Base-by-base conservation (phyloP, 2,797 vertebrate species). In the Cygnus olor region DNA sequence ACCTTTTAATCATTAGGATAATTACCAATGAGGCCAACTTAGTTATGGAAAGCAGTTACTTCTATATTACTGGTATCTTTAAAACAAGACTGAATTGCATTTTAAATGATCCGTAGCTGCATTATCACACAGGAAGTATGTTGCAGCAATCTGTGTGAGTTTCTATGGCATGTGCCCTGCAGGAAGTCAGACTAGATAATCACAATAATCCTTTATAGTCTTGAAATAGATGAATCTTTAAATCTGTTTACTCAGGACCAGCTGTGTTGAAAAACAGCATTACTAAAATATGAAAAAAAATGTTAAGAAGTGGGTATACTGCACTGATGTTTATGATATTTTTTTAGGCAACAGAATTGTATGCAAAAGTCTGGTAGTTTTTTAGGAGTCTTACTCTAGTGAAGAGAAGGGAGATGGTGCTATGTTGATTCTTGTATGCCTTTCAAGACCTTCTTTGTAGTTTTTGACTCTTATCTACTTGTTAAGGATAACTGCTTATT, bases 191-290 rank as follows among this genome's bases (percentile, higher is more conserved):
- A 49, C 80, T 49, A 40, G 80, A 93, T 97, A 95, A 96, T 96
- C 90, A 92, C 81, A 90, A 42, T 95, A 96, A 96, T 97, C 93
- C 88, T 95, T 97, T 95, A 94, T 87, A 57, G 86, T 93, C 90
- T 90, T 88, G 74, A 58, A 90, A 93, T 34, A 93, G 94, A 97
- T 94, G 95, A 93, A 61, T 97, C 88, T 95, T 93, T 87, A 95
- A 94, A 97, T 95, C 92, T 97, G 84, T 93, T 94, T 93, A 95
- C 93, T 90, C 95, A 90, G 94, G 84, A 95, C 84, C 95, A 97
- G 94, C 93, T 97, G 94, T 73, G 49, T 92, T 95, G 94, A 94
- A 94, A 95, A 95, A 42, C 71, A 88, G 38, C 73, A 73, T 70
- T 90, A 86, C 70, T 79, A 42, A 91, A 91, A 76, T 20, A 77